Base-by-base conservation (phyloP, 1,140 invertebrate genomes). In the Lucilia cuprina region DNA sequence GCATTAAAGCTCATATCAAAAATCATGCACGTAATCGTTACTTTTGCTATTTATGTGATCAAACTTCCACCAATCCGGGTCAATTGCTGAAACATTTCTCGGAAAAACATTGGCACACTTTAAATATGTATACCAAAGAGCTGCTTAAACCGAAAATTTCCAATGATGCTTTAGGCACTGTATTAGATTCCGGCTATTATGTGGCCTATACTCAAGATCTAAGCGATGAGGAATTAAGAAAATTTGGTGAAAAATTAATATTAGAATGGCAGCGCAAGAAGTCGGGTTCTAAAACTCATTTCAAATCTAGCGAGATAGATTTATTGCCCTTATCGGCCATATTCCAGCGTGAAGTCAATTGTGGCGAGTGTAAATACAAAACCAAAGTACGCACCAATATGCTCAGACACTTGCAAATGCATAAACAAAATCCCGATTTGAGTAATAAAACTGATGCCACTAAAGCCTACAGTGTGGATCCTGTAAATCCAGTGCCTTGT, bases 401-500 rank as follows among this genome's bases (percentile, higher is more conserved):
- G 87, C 91, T 95, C 0, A 91, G 95, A 5, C 96, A 97, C 88
- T 88, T 96, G 78, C 93, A 93, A 84, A 88, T 94, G 78, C 96
- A 96, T 88, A 92, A 55, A 21, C 70, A 75, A 41, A 77, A 34
- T 49, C 34, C 35, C 2, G 17, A 12, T 4, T 49, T 21, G 1
- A 65, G 19, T 12, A 83, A 82, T 70, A 74, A n/a, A 5, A 49
- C n/a, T 30, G 25, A 49, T 10, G 93, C 83, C 91, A 93, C 84
- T 92, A 41, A 91, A 0, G 93, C 94, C 2, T 92, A 95, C 1
- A 92, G 94, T 85, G 93, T 92, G 0, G 93, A 94, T 0, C 94
- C 94, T 0, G 94, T 96, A 0, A 96, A 96, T 92, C 96, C 96
- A 0, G 95, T 96, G 0, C 96, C 96, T 0, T 95, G 95, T 89